Evolutionary conservation across 1,140 invertebrate species (phyloP), one percentile per base, ranked within the genome.

Genomic region (Leptinotarsa defecta): DNA sequence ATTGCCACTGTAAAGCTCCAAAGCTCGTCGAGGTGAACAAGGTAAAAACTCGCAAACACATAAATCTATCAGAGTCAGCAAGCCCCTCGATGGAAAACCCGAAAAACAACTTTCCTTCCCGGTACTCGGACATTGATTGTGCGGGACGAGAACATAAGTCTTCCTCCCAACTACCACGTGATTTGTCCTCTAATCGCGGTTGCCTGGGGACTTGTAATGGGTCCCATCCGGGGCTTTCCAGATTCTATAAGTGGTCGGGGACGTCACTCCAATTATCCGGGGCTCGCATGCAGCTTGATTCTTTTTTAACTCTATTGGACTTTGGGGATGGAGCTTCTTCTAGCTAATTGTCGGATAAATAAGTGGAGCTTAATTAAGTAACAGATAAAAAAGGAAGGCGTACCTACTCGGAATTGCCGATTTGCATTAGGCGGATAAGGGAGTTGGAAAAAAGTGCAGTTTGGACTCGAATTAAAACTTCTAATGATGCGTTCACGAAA

Each of bases 111-210:
- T 70, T 73, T 71, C 71, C 52, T 61, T 74, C 68, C 34, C 67
- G 64, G 70, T 74, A 73, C 73, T 70, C 76, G 77, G 79, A 79
- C 81, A 82, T 81, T 83, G 81, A 83, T 83, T 83, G 80, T 79
- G 74, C 74, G 65, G 79, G 77, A 82, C 80, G 77, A 77, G 76
- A 73, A 73, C 81, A 82, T 82, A 82, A 81, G 80, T 83, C 81
- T 82, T 81, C 74, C 17, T 74, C 75, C 75, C 61, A 69, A 76
- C 71, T 69, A 74, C 80, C 76, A 74, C 80, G 80, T 81, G 80
- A 83, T 83, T 83, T 81, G 82, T 82, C 80, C 80, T 78, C 81
- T 83, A 83, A 83, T 83, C 81, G 79, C 77, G 69, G 71, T 73
- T 65, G 78, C 78, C 80, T 78, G 79, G 81, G 81, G 82, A 81